Percentiles rank a stretch among this genome's conserved stretches.
Conservation (phyloP, 2,797 vertebrate genomes). For the Sebastes goodei region DNA sequence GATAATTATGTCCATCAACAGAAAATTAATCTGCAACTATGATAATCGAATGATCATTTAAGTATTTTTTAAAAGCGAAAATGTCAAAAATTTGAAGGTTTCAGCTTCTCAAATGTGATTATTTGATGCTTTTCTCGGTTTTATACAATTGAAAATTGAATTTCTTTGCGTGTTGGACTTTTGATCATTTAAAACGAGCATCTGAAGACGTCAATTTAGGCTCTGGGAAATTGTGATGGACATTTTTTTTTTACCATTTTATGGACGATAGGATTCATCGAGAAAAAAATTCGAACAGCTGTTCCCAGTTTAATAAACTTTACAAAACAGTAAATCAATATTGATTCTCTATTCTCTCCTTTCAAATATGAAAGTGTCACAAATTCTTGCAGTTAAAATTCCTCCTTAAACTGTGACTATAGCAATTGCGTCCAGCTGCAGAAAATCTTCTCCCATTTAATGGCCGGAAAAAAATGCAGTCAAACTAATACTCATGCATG, state of each 20-base stretch:
- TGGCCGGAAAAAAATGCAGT: conserved; percentile 41
- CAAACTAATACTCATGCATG: conserved; percentile 27
- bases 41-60: not conserved
- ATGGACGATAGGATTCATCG: not conserved
- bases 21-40: not conserved
- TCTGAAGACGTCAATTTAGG: no score
- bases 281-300: not conserved
- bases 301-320: not conserved
- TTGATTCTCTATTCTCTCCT: not conserved
- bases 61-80: not conserved
- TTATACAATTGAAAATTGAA: not conserved
- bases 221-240: no score
- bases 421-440: conserved; percentile 35
- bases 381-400: not conserved
- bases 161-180: no score
- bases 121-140: not conserved
- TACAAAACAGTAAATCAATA: not conserved
- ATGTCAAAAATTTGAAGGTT: not conserved
- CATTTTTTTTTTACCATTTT: not conserved
- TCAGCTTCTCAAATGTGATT: no score
- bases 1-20: not conserved
- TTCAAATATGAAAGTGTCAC: not conserved
- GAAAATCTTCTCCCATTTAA: conserved; percentile 13
- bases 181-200: no score
- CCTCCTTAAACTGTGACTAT: not conserved